Conservation (phyloP, 2,113 vertebrate genomes). For the Condylura cristata region DNA sequence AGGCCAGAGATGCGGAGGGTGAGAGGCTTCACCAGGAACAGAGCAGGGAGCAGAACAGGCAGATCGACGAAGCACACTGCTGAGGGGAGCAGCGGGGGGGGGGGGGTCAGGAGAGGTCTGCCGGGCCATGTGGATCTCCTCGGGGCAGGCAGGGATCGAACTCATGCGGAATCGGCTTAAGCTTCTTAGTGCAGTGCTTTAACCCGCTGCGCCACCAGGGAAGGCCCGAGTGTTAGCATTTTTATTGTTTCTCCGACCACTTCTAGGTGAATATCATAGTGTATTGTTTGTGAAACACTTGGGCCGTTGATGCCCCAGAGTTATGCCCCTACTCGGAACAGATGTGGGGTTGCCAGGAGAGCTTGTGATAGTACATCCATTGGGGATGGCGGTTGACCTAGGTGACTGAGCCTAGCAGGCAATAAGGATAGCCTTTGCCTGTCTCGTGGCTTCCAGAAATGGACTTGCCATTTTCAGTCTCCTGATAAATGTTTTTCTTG, state of each 20-base stretch:
- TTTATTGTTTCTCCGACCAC: conserved; percentile 4
- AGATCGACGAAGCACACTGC: too few species aligned
- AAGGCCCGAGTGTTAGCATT: conserved; percentile 33
- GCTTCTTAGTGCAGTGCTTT: too few species aligned
- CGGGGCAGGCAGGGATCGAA: too few species aligned
- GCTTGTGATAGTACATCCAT: background rate
- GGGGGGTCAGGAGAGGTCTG: too few species aligned
- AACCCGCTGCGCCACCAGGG: too few species aligned
- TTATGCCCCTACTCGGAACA: background rate
- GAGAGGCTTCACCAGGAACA: too few species aligned
- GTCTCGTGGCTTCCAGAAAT: background rate
- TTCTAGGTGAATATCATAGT: background rate
- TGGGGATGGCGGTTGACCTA: background rate
- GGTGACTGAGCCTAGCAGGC: background rate
- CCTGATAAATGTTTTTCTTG: background rate
- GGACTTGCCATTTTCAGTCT: conserved; percentile 1
- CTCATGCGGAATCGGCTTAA: too few species aligned
- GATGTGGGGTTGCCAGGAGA: background rate
- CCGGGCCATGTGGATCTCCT: too few species aligned
- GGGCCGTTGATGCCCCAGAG: background rate
- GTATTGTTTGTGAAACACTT: conserved; percentile 29
- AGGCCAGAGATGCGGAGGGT: too few species aligned
- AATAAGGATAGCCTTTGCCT: background rate
- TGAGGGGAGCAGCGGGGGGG: too few species aligned
- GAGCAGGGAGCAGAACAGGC: too few species aligned